These are phyloP conservation scores for Lacerta viridis DNA, from an alignment of 2,797 vertebrate species.

Conservation along the genomic window DNA sequence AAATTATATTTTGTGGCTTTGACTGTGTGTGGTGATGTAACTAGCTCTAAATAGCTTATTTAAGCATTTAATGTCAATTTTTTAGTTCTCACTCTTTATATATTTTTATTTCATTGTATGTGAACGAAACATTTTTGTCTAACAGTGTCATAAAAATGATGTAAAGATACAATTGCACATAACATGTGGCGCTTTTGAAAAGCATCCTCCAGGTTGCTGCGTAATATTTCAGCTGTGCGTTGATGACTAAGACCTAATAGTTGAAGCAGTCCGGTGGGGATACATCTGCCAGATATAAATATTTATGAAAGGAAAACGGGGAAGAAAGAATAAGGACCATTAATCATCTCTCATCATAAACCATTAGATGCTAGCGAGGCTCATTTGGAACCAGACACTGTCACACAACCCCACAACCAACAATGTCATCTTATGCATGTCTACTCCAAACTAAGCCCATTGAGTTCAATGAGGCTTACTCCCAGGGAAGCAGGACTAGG, in stretches of 20 bases:
- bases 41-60: slow-evolving; percentile 43
- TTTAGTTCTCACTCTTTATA: slow-evolving; percentile 19
- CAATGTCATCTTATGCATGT: neutral
- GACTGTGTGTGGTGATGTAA: slow-evolving; percentile 31
- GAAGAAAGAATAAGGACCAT: slow-evolving; percentile 65
- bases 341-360: slow-evolving; percentile 67
- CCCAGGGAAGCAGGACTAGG: neutral
- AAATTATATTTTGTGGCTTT: slow-evolving; percentile 53
- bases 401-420: neutral
- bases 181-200: slow-evolving; percentile 25
- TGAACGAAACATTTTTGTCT: slow-evolving; percentile 55
- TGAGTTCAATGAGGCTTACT: neutral
- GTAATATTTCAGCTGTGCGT: slow-evolving; percentile 65
- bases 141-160: slow-evolving; percentile 12
- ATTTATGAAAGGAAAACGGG: slow-evolving; percentile 64
- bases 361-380: slow-evolving; percentile 47
- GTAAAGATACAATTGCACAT: slow-evolving; percentile 50
- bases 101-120: neutral
- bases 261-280: slow-evolving; percentile 57
- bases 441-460: neutral
- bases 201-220: slow-evolving; percentile 57
- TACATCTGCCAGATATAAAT: slow-evolving; percentile 75
- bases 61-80: slow-evolving; percentile 27
- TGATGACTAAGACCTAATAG: slow-evolving; percentile 51
- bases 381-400: slow-evolving; percentile 22